Evolutionary conservation across 2,113 vertebrate species (phyloP).

Genomic region (Hiodon tergisus): DNA sequence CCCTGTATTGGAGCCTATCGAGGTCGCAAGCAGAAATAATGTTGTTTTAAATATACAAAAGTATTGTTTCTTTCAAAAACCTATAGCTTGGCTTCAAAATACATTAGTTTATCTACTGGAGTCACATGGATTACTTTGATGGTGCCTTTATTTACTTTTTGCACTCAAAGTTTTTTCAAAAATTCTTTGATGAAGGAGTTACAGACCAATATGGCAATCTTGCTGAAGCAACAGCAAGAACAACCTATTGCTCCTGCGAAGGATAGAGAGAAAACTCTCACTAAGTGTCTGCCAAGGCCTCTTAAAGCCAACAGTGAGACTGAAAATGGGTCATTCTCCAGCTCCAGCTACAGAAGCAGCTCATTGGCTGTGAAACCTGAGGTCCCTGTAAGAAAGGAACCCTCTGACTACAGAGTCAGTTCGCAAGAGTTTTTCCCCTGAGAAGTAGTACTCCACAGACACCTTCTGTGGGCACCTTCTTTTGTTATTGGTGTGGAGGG

Average conservation of each 20-base stretch:
- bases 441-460: no score
- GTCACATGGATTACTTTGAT: no score
- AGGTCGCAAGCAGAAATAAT: no score
- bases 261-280: constrained; percentile 2
- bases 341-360: neutral
- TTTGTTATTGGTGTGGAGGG: neutral
- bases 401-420: neutral
- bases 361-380: no score
- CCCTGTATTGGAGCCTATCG: no score
- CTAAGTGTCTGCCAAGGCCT: neutral
- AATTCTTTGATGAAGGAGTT: neutral
- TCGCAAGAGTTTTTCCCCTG: neutral
- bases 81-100: no score
- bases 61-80: no score
- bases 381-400: neutral
- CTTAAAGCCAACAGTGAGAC: neutral
- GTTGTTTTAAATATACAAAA: no score
- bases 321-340: neutral
- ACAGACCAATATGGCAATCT: neutral
- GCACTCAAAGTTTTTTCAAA: no score
- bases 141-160: no score
- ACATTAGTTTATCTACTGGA: no score
- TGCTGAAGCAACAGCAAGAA: constrained; percentile 1
- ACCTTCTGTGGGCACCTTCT: neutral
- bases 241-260: neutral